These are phyloP conservation scores for Panthera uncia DNA, from an alignment of 2,113 vertebrate species.

Conservation along the genomic window DNA sequence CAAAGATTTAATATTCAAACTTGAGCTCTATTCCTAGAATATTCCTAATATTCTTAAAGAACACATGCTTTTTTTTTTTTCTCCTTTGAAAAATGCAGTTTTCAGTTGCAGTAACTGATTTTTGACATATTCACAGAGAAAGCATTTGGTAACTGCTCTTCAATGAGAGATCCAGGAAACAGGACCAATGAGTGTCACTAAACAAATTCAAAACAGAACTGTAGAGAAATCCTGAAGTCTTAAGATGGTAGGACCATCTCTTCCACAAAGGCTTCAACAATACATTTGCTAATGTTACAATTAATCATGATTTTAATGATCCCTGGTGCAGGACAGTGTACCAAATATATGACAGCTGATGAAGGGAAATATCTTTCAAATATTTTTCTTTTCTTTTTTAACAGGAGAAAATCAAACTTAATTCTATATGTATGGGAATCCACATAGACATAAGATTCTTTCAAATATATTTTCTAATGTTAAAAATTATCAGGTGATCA, in stretches of 20 bases:
- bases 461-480: not conserved
- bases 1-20: not conserved
- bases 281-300: not conserved
- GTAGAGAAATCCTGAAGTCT: conserved; percentile 24
- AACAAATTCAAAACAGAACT: not conserved
- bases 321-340: not conserved
- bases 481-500: not conserved
- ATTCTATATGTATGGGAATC: not conserved
- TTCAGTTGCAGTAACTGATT: not conserved
- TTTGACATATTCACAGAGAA: not conserved
- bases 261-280: not conserved
- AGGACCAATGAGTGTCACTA: not conserved
- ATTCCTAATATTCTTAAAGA: not conserved
- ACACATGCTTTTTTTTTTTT: not conserved
- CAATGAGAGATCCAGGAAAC: not conserved
- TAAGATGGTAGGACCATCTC: not conserved
- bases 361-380: not conserved
- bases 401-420: not conserved
- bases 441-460: not conserved
- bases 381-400: not conserved
- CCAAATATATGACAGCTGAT: not conserved
- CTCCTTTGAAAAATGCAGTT: not conserved
- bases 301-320: not conserved
- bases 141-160: not conserved
- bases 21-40: not conserved